Conservation (phyloP, 2,113 vertebrate species). For the Cyphotilapia sp. region DNA sequence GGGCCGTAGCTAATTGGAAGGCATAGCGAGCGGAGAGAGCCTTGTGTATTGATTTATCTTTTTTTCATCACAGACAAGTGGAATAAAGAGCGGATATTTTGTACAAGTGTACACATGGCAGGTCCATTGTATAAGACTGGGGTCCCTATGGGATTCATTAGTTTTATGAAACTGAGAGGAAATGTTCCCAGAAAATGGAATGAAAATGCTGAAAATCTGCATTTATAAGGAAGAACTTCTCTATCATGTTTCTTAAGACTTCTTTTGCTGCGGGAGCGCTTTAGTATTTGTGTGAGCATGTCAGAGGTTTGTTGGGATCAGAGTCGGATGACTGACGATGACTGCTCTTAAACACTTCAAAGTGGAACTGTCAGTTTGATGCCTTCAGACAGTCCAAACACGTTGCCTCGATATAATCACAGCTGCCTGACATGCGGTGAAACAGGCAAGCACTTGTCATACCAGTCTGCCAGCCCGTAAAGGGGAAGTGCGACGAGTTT, state of each 20-base stretch:
- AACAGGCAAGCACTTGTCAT: conserved; percentile 17
- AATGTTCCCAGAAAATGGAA: conserved; percentile 25
- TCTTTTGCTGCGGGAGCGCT: neutral
- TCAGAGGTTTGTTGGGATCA: neutral
- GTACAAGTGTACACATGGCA: neutral
- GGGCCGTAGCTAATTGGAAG: conserved; percentile 62
- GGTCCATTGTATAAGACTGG: neutral
- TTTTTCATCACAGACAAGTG: conserved; percentile 14
- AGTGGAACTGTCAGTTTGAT: neutral
- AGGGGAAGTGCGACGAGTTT: conserved; percentile 77
- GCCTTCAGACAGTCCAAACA: neutral
- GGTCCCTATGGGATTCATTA: conserved; percentile 57
- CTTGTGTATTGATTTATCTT: conserved; percentile 45
- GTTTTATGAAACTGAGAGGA: conserved; percentile 15
- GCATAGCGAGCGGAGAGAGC: conserved; percentile 17
- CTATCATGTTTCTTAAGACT: neutral
- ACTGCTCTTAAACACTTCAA: neutral
- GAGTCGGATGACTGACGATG: neutral
- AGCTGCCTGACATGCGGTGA: neutral
- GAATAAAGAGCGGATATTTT: conserved; percentile 12
- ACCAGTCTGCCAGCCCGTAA: conserved; percentile 85
- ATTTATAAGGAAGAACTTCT: conserved; percentile 1
- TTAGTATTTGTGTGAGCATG: neutral
- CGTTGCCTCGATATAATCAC: neutral
- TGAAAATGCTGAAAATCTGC: conserved; percentile 43